Percentiles rank a stretch among this genome's conserved stretches.
Evolutionary conservation across 2,888 invertebrate genomes (phyloP).

Genomic region (Ornithoptera priamus): DNA sequence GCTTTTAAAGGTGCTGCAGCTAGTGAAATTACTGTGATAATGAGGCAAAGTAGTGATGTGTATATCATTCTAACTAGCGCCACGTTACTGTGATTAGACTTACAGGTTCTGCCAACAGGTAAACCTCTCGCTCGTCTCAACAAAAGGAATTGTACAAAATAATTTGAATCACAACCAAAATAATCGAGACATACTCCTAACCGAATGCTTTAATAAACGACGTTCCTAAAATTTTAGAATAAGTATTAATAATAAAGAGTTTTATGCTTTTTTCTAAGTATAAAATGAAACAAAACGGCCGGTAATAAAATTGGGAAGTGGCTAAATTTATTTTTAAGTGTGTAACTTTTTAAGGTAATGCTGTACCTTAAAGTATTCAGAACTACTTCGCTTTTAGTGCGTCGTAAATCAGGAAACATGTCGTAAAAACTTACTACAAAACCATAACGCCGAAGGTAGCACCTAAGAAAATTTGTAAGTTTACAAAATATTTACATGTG

Average conservation of each 20-base stretch:
- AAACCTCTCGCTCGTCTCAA: too few species aligned
- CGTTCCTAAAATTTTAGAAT: too few species aligned
- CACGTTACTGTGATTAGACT: too few species aligned
- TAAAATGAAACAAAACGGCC: neutral
- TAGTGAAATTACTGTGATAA: too few species aligned
- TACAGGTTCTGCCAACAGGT: too few species aligned
- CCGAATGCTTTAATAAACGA: too few species aligned
- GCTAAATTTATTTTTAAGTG: slow-evolving; percentile 51
- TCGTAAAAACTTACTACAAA: slow-evolving; percentile 29
- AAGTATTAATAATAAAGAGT: neutral
- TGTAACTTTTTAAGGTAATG: slow-evolving; percentile 52
- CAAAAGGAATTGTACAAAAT: too few species aligned
- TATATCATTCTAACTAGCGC: too few species aligned
- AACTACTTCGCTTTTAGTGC: slow-evolving; percentile 33
- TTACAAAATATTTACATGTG: neutral
- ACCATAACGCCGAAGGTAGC: slow-evolving; percentile 26
- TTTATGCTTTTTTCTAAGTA: neutral
- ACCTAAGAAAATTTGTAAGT: slow-evolving; percentile 15
- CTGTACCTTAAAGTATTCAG: slow-evolving; percentile 33
- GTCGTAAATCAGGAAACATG: slow-evolving; percentile 32
- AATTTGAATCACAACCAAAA: too few species aligned
- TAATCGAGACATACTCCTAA: too few species aligned
- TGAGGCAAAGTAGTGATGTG: too few species aligned
- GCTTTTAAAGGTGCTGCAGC: too few species aligned
- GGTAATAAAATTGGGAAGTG: slow-evolving; percentile 48